Evolutionary conservation across 2,113 vertebrate genomes (phyloP), one percentile per base, ranked within the genome.

Genomic region (Martes martes): DNA sequence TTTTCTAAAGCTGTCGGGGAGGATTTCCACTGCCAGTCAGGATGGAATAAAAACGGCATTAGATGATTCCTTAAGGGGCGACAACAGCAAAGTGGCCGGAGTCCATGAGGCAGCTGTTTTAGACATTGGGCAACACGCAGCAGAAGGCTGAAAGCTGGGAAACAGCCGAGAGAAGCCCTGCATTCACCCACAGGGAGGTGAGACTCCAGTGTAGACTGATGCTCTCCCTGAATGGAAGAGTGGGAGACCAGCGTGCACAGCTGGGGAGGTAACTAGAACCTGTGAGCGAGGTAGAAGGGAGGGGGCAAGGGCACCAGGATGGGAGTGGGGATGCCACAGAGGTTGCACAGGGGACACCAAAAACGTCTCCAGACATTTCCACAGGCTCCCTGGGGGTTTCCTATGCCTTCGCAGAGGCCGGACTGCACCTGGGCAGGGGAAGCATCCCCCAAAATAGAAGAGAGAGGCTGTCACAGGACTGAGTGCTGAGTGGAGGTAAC

Each of bases 251-350:
- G 26, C n/a, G 9, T 11, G 3, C 4, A 3, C 24, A 57, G 21
- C 11, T 55, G 31, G 4, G 13, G 26, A 65, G 14, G 14, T 24
- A 2, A 19, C 24, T 6, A 76, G 28, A 33, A 59, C 23, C 33
- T n/a, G 14, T 1, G 21, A 31, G n/a, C 31, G 55, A n/a, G 4
- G 42, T 18, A 6, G 10, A n/a, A 69, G 15, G 23, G 76, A 80
- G 52, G 8, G 31, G 18, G 9, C 24, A 69, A 78, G 13, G 1
- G 2, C 7, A 6, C 36, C 13, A 79, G 59, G 7, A 18, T 7
- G 10, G 6, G 1, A 6, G 16, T 24, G 5, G 28, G 1, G 26
- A 31, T 2, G 1, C 52, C 47, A 14, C 9, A 50, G 28, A 79
- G 33, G 13, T 3, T 55, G 31, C 10, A 11, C 0, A 18, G 2